A percentile compares a stretch with the other conserved stretches of the same genome.
These are phyloP conservation scores for Synanceia verrucosa DNA, from an alignment of 2,797 vertebrate genomes.

Conservation along the genomic window DNA sequence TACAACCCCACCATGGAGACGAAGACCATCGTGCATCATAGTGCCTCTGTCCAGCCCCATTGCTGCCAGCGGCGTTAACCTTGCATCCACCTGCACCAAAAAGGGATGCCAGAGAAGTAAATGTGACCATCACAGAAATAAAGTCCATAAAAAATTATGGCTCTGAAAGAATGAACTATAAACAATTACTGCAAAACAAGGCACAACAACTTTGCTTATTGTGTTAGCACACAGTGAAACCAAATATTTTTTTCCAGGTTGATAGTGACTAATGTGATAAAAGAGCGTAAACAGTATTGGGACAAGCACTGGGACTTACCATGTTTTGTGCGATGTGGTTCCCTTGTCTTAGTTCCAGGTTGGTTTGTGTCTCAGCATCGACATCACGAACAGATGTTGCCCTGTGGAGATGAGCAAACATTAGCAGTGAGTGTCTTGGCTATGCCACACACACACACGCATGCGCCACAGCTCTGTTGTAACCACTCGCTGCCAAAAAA, in stretches of 20 bases:
- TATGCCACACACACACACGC: slow-evolving; percentile 27
- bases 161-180: not conserved
- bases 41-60: slow-evolving; percentile 93
- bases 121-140: not conserved
- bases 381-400: slow-evolving; percentile 84
- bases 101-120: not conserved
- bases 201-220: not conserved
- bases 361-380: slow-evolving; percentile 77
- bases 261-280: slow-evolving; percentile 18
- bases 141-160: not conserved
- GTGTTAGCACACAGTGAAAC: not conserved
- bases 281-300: slow-evolving; percentile 13
- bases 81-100: slow-evolving; percentile 90
- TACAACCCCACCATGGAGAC: slow-evolving; percentile 92
- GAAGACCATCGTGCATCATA: slow-evolving; percentile 94
- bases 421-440: slow-evolving; percentile 62
- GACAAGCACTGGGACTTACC: slow-evolving; percentile 71
- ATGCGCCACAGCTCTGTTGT: not conserved
- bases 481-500: slow-evolving; percentile 16
- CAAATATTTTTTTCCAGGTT: slow-evolving; percentile 15
- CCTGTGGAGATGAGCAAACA: slow-evolving; percentile 75
- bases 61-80: slow-evolving; percentile 93
- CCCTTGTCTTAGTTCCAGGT: slow-evolving; percentile 81
- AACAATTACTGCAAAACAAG: not conserved
- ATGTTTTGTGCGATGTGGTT: slow-evolving; percentile 83